Base-by-base conservation (phyloP, 2,113 vertebrate genomes). In the Malurus elegans region DNA sequence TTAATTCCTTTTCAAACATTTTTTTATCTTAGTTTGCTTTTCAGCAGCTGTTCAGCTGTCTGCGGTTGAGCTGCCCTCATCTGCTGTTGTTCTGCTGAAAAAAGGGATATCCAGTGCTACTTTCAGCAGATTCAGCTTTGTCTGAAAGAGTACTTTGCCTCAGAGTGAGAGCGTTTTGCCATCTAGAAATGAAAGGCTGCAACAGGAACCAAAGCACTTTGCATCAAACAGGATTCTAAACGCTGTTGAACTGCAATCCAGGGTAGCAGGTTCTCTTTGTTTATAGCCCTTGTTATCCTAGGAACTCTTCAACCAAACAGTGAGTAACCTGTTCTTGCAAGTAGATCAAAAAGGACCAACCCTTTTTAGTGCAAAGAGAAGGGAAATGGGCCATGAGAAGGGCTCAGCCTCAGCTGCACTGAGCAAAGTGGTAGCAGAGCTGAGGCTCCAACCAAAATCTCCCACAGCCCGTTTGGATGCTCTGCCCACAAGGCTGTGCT, bases 171-270 rank as follows among this genome's bases (percentile, higher is more conserved):
- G 50, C 50, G 79, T 86, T 24, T 16, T 51, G 79, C 79, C 82
- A 62, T 28, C 51, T 89, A 38, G 51, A 94, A 93, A 94, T 92
- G 60, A 83, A 90, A 88, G 62, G 74, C 88, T 79, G 21, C 82
- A 47, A 70, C 11, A 44, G 50, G 86, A 95, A 86, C 19, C 79
- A 66, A 88, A 80, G 62, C 82, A 50, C 60, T 96, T 87, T 50
- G 42, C 83, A 95, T 97, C 82, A 76, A 79, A 79, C 74, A 60
- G 64, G 67, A 47, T 45, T 61, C 73, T 86, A 70, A 86, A 83
- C 20, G 23, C 64, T 73, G 54, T n/a, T 67, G 67, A 93, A 73
- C 75, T 78, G 48, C 60, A 56, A 32, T 86, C 64, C 57, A 66
- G 62, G 73, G 79, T 42, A 42, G 78, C 40, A 82, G 60, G 38